A percentile compares a stretch with the other conserved stretches of the same genome.
These are phyloP conservation scores for Spinibarbus caldwelli DNA, from an alignment of 2,797 vertebrate species.

Conservation along the genomic window DNA sequence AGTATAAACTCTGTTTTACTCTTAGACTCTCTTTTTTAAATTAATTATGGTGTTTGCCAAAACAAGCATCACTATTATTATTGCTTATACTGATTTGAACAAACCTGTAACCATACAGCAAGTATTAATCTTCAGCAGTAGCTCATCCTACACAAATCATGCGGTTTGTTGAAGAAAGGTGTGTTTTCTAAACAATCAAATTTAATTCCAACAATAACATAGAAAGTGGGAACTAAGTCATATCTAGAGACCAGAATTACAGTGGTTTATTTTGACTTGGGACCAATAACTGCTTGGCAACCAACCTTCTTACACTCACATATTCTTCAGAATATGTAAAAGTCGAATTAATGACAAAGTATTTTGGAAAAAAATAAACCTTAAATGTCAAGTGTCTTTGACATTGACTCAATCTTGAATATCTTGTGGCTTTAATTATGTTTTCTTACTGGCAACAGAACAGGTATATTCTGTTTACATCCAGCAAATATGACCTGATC, in stretches of 20 bases:
- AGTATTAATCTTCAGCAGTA: background rate
- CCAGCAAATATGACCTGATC: background rate
- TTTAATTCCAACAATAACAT: no score
- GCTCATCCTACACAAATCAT: background rate
- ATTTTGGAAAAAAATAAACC: background rate
- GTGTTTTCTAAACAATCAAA: background rate
- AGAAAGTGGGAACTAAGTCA: background rate
- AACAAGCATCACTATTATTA: background rate
- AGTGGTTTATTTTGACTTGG: no score
- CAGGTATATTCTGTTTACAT: background rate
- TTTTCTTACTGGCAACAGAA: background rate
- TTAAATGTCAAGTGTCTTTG: background rate
- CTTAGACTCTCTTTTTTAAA: background rate
- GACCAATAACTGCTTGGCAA: no score
- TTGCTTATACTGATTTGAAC: background rate
- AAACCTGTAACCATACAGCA: background rate
- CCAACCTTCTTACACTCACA: background rate
- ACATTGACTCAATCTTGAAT: background rate
- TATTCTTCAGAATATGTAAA: background rate
- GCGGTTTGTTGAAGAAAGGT: background rate
- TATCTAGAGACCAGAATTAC: no score
- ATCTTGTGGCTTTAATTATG: background rate
- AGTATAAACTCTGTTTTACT: background rate
- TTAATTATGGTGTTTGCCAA: background rate
- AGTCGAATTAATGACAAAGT: background rate